Base-by-base conservation (phyloP, 2,888 invertebrate genomes). In the Hartigia nigra region DNA sequence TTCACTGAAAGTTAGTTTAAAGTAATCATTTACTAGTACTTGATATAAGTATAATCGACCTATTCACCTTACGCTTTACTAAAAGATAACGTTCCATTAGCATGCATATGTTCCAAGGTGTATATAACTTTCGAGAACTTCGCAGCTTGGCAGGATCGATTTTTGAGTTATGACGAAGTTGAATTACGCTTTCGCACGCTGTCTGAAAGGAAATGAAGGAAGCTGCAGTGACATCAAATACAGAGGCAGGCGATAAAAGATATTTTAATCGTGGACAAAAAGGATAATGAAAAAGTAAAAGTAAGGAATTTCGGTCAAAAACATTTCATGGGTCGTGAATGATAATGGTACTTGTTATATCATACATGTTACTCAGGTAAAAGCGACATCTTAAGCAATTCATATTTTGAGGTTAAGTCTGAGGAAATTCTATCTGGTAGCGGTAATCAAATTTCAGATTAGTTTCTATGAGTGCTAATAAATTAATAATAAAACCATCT, bases 131-230 rank as follows among this genome's bases (percentile, higher is more conserved):
- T 23, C 9, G 23, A 55, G 39, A 55, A 55, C 23, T 55, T 55
- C 23, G 39, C 23, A 55, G 39, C 39, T 55, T 23, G 39, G 39
- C 39, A 5, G 72, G 12, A 72, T 72, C 31, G 31, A 72, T 83
- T 80, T 80, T 79, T 78, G 78, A 76, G 80, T 81, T 78, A 80
- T 76, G 75, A 78, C 79, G 75, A 82, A 78, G 76, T 82, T 79
- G 76, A 78, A 77, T 69, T 69, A 72, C 74, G 34, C 55, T 55
- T 55, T 31, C 70, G 34, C 31, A 72, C 72, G 72, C 72, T 72
- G 14, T 23, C 31, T 34, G 72, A 72, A 72, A 72, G 72, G 34
- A 14, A 72, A 72, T 72, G 31, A 72, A 72, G 72, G 31, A 72
- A 72, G 34, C 72, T 55, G 39, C 9, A 55, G 39, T 23, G 39